phyloP scores from a whole-genome alignment of 1,140 invertebrate genomes.

The Phymorhynchus buccinoides region DNA sequence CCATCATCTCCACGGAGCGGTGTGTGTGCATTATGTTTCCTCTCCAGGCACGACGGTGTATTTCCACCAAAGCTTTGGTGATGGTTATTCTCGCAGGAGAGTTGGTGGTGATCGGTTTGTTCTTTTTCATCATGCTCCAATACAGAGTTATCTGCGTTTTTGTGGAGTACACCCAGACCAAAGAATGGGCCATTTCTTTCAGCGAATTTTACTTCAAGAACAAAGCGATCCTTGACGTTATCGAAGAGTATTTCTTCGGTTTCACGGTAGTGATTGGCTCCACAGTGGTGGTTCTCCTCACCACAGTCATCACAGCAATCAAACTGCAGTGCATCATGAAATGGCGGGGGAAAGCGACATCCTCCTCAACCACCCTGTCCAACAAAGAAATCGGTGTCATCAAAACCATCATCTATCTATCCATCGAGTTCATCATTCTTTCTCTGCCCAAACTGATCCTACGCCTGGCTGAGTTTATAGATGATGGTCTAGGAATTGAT shows the following conservation, averaged over 20 bases:
- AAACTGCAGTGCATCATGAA: not conserved
- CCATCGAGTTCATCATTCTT: too few relatives aligned
- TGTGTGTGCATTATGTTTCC: not conserved
- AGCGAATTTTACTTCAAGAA: not conserved
- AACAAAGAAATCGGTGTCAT: not conserved
- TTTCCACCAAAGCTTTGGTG: not conserved
- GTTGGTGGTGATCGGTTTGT: not conserved
- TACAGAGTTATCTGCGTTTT: not conserved
- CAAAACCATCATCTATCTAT: not conserved
- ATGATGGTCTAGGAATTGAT: too few relatives aligned
- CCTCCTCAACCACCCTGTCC: not conserved
- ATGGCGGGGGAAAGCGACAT: not conserved
- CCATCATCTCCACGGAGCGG: constrained; percentile 1
- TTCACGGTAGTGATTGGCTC: not conserved
- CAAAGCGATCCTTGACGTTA: not conserved
- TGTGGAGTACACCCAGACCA: not conserved
- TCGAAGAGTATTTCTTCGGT: not conserved
- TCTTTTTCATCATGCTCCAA: not conserved
- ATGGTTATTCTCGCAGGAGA: not conserved
- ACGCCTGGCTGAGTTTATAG: too few relatives aligned
- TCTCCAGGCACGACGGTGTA: not conserved
- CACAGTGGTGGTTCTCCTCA: not conserved
- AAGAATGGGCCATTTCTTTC: not conserved
- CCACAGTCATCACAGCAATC: not conserved
- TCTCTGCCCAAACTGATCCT: too few relatives aligned